Base-by-base conservation (phyloP, 2,797 vertebrate genomes). In the Halcyon badia region DNA sequence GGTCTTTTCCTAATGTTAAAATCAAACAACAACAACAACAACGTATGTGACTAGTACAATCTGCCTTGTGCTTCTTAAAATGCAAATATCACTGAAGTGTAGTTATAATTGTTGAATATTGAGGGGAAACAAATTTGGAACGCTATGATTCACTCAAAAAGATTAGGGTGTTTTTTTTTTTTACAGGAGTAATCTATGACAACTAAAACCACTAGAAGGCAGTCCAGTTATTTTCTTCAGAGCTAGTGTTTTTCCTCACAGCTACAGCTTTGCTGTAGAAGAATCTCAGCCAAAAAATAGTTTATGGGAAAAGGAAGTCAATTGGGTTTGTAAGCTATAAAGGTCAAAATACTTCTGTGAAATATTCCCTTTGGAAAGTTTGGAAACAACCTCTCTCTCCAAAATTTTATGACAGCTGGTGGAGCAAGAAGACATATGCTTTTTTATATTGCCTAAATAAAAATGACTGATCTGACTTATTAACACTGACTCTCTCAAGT, bases 381-480 rank as follows among this genome's bases (percentile, higher is more conserved):
- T 91, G n/a, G 90, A 95, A 97, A 88, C 41, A 98, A 96, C 69
- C 79, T 89, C 96, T 95, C 94, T 94, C 89, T 96, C 94, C 89
- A 92, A 95, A 97, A 95, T 90, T 98, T 96, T 97, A 95, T 96
- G 96, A 97, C 96, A 97, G 96, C 94, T 98, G 94, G 90, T 91
- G 97, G 85, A 96, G 70, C 83, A 87, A 72, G 79, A 97, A 96
- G 95, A 94, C 96, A 97, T 93, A 97, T 94, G 93, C 20, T 87
- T 90, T 96, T 97, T 88, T 87, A 92, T 97, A 95, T 61, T 93
- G 90, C 84, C 85, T 96, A 96, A 96, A 98, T 97, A 97, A 98
- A 98, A 97, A 89, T 95, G 96, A 96, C 68, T 96, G 96, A 97
- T 97, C 96, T 95, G 94, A 97, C 88, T 97, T 97, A 97, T 96